Percentiles rank a stretch among this genome's conserved stretches.
These are phyloP conservation scores for Drosophila engyochracea DNA, from an alignment of 2,888 invertebrate genomes.

Conservation along the genomic window DNA sequence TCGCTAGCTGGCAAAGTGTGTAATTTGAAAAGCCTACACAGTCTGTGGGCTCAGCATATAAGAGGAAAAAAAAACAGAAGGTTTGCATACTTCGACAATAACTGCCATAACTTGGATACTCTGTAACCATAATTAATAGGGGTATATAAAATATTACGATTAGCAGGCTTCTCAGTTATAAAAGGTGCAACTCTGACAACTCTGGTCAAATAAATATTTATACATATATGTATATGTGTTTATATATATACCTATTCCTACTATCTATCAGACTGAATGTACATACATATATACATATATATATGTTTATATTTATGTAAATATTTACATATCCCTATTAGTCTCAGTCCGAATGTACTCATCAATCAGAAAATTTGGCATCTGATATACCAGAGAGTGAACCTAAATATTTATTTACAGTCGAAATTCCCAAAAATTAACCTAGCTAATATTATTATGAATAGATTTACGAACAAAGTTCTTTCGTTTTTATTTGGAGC, in stretches of 20 bases:
- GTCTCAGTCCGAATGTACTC: not conserved
- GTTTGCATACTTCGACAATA: not conserved
- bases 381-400: not conserved
- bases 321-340: not conserved
- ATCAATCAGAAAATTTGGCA: not conserved
- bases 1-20: constrained; percentile 22
- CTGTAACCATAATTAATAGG: not conserved
- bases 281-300: not conserved
- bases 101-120: constrained; percentile 6
- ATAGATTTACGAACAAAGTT: not conserved
- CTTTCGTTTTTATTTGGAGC: not conserved
- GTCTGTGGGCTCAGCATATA: constrained; percentile 6
- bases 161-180: no score
- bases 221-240: not conserved
- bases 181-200: not conserved
- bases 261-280: not conserved
- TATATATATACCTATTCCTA: not conserved
- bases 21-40: constrained; percentile 24
- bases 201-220: not conserved
- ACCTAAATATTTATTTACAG: not conserved
- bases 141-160: not conserved
- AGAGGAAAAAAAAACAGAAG: not conserved
- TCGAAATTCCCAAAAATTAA: not conserved
- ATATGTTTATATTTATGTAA: not conserved
- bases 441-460: not conserved